Conservation (phyloP, 2,888 invertebrate genomes). For the Drosophila merina region DNA sequence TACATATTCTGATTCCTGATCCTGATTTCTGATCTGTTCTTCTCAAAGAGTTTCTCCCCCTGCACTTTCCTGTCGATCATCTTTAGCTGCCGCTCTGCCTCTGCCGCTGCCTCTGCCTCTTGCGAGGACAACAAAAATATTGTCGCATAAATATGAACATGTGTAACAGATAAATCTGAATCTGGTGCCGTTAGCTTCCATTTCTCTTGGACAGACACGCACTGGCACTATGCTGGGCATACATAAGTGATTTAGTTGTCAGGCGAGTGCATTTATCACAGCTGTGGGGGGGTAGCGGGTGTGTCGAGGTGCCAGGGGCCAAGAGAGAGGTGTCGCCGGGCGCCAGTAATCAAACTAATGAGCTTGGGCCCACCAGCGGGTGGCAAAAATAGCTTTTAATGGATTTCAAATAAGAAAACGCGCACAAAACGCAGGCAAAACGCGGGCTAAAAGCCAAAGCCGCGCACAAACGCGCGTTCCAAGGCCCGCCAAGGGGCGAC, state of each 20-base stretch:
- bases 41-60: background rate
- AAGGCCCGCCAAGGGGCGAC: too few relatives aligned
- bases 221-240: too few relatives aligned
- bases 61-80: conserved; percentile 63
- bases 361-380: conserved; percentile 40
- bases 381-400: conserved; percentile 83
- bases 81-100: conserved; percentile 21
- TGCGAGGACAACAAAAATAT: conserved; percentile 61
- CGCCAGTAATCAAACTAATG: conserved; percentile 77
- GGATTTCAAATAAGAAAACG: conserved; percentile 75
- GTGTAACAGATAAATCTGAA: conserved; percentile 77
- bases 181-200: conserved; percentile 1
- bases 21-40: too few relatives aligned
- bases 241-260: conserved; percentile 79
- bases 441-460: too few relatives aligned
- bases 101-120: background rate
- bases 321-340: conserved; percentile 2
- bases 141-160: conserved; percentile 81
- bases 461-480: too few relatives aligned
- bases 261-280: conserved; percentile 78
- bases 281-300: conserved; percentile 40
- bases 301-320: background rate
- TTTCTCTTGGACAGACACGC: too few relatives aligned
- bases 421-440: conserved; percentile 12
- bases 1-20: too few relatives aligned